Evolutionary conservation across 2,113 vertebrate species (phyloP), one percentile per base, ranked within the genome.

Genomic region (Tamias sibiricus): DNA sequence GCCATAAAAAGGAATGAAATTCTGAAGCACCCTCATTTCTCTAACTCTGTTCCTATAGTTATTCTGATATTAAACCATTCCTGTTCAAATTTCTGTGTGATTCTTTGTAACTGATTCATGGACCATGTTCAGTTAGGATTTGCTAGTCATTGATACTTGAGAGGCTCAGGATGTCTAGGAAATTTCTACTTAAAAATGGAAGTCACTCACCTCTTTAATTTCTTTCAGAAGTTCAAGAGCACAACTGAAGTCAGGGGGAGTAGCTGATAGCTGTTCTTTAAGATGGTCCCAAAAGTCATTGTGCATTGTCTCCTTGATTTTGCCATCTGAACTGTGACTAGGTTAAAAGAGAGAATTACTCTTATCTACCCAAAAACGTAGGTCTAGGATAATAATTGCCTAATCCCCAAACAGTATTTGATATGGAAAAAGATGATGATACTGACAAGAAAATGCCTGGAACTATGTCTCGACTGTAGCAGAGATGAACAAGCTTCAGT

Each of bases 191-290:
- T 74, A 19, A n/a, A 35, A 62, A 74, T 6, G 22, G 68, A 83
- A 86, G 81, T 71, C 44, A 79, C 98, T 98, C 90, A 99, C 98
- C 97, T 98, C 98, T 97, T 99, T 99, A 77, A 99, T 98, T 96
- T 99, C 98, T 95, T 98, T 98, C 84, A 99, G 98, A 95, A 99
- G 98, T 37, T 98, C 91, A 80, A 99, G 96, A n/a, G 97, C 98
- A 10, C 97, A 96, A 1, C 89, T 91, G 92, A 98, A 98, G 96
- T 98, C 98, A 47, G 99, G 98, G 62, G 98, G 98, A 35, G 92
- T 89, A 10, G 96, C 96, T 72, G 93, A 97, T 6, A 99, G 98
- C 86, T 99, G 98, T 81, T 99, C 98, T 72, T 97, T 98, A 84
- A 99, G 97, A 76, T 95, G 96, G 95, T 98, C 98, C 99, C 99